Base-by-base conservation (phyloP, 1,140 invertebrate species). In the Xylocopa sonorina region DNA sequence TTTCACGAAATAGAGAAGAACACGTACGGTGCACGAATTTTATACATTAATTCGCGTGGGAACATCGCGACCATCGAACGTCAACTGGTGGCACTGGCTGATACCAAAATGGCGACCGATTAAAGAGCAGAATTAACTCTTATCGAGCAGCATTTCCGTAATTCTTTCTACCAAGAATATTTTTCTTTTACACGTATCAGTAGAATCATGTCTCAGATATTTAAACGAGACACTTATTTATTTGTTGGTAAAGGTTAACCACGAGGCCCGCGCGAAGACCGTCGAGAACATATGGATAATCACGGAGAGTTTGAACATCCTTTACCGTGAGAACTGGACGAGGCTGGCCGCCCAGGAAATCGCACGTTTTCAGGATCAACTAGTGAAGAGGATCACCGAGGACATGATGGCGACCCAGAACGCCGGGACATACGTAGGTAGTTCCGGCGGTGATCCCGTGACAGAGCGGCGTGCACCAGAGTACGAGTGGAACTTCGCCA, bases 321-420 rank as follows among this genome's bases (percentile, higher is more conserved):
- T 99, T 18, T 98, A 99, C 92, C 96, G 97, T 85, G 97, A 98
- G 90, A 99, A 99, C 92, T 99, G 98, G 98, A 99, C 98, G 58
- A 94, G 96, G 88, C 93, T 98, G 89, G 95, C 97, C 50, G 95
- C 96, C 84, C 95, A 97, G 89, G 97, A 99, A 92, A 97, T 99
- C 83, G 95, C 96, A 58, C 95, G 95, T 85, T 99, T 99, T 93
- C 97, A 98, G 92, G 96, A 97, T 88, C 95, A 96, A 90, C 93
- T 98, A 78, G 95, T 98, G 53, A 95, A 97, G 81, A 95, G 95
- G 86, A 94, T 97, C 81, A 95, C 95, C 29, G 96, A 96, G 82
- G 96, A 97, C 89, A 95, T 97, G 90, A 94, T 95, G 83, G 93
- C 89, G 82, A 93, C 73, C 90, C 94, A 88, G 90, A 90, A 88